A percentile compares a stretch with the other conserved stretches of the same genome.
Conservation (phyloP, 1,140 invertebrate genomes). For the Bombus superbus region DNA sequence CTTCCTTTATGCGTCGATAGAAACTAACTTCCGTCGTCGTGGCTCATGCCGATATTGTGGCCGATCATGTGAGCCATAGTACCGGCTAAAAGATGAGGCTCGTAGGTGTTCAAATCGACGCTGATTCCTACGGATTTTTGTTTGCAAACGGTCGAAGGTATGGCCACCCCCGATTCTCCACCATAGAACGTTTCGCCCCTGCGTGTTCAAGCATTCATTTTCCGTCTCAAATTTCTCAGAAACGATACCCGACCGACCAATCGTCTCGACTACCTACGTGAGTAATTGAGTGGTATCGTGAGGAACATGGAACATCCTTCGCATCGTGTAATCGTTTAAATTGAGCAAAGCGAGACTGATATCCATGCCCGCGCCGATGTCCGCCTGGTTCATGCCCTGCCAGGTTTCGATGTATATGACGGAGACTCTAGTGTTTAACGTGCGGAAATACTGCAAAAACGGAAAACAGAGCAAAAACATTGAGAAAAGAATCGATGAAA, state of each 20-base stretch:
- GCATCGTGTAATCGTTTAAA: constrained; percentile 94
- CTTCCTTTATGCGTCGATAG: too few relatives aligned
- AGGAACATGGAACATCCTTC: constrained; percentile 91
- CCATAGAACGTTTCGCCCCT: constrained; percentile 92
- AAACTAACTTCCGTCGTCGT: constrained; percentile 92
- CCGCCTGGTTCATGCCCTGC: constrained; percentile 93
- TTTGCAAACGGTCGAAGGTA: constrained; percentile 95
- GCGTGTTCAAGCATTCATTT: constrained; percentile 38
- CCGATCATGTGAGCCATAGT: constrained; percentile 98
- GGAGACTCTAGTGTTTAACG: constrained; percentile 95
- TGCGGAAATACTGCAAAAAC: constrained; percentile 92
- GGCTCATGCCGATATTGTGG: constrained; percentile 97
- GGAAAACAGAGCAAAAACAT: neutral
- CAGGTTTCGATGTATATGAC: constrained; percentile 98
- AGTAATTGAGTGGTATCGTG: constrained; percentile 96
- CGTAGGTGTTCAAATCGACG: constrained; percentile 95
- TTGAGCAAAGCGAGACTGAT: constrained; percentile 92
- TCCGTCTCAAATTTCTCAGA: neutral
- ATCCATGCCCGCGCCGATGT: constrained; percentile 91
- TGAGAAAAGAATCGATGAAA: neutral
- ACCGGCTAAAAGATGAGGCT: constrained; percentile 95
- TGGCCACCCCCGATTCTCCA: constrained; percentile 95
- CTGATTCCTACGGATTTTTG: constrained; percentile 95
- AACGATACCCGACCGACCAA: too few relatives aligned
- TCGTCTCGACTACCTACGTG: constrained; percentile 87